Percentiles rank a stretch among this genome's conserved stretches.
Evolutionary conservation across 2,888 invertebrate species (phyloP).

Genomic region (Microctonus brassicae): DNA sequence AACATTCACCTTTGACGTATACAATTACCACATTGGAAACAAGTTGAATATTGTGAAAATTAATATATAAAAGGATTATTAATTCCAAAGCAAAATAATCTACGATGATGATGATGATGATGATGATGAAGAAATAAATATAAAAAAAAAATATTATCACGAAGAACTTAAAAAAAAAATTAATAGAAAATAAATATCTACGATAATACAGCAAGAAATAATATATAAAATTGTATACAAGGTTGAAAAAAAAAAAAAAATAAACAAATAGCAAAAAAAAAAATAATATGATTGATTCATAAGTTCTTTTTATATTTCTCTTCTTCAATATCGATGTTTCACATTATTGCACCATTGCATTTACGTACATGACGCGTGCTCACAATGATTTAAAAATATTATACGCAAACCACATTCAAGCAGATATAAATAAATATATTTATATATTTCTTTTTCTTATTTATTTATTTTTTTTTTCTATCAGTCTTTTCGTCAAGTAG

Average conservation of each 20-base stretch:
- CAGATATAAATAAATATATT: background rate
- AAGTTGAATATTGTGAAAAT: background rate
- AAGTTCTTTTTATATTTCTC: background rate
- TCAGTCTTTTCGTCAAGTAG: no score
- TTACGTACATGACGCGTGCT: background rate
- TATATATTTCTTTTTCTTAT: no score
- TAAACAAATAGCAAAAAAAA: background rate
- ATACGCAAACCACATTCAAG: background rate
- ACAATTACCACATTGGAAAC: background rate
- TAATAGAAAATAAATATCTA: background rate
- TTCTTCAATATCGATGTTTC: no score
- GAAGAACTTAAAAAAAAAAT: no score
- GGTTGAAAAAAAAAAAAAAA: background rate
- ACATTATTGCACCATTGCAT: background rate
- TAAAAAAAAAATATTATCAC: no score
- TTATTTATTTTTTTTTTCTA: background rate
- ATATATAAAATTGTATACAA: background rate
- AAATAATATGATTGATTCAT: background rate
- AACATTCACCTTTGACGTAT: background rate
- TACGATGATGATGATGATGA: background rate
- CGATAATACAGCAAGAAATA: background rate
- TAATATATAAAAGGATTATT: background rate
- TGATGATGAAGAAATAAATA: background rate
- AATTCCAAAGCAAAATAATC: background rate
- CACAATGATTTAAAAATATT: background rate